These are phyloP conservation scores for Diprion similis DNA, from an alignment of 1,140 invertebrate genomes.

Conservation along the genomic window DNA sequence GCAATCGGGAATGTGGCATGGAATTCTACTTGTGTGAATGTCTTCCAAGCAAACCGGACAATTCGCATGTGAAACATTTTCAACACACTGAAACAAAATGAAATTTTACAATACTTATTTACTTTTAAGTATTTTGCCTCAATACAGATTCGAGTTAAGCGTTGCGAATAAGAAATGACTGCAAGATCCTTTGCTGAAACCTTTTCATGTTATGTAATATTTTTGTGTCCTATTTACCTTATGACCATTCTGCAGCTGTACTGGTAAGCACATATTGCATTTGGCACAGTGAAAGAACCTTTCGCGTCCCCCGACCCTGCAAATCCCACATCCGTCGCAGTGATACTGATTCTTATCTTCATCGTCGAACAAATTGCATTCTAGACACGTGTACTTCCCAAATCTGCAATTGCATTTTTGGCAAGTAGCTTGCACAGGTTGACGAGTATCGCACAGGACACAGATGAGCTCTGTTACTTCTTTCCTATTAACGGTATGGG, in stretches of 20 bases:
- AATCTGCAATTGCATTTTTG: slow-evolving; percentile 77
- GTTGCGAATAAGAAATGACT: neutral
- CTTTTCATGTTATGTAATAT: neutral
- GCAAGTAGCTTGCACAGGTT: slow-evolving; percentile 80
- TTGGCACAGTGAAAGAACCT: slow-evolving; percentile 87
- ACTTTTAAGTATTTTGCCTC: neutral
- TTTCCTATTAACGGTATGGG: slow-evolving; percentile 82
- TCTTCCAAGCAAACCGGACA: slow-evolving; percentile 89
- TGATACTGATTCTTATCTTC: slow-evolving; percentile 89
- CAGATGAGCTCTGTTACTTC: slow-evolving; percentile 84
- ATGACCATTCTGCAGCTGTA: slow-evolving; percentile 79
- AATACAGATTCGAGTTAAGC: too few relatives aligned
- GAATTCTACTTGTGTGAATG: slow-evolving; percentile 87
- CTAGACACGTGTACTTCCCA: slow-evolving; percentile 86
- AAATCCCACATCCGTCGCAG: slow-evolving; percentile 87
- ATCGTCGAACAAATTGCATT: slow-evolving; percentile 90
- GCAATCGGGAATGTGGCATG: slow-evolving; percentile 85
- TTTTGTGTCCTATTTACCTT: slow-evolving; percentile 64
- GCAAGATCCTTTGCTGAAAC: neutral
- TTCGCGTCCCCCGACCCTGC: slow-evolving; percentile 83
- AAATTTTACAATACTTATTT: slow-evolving; percentile 27
- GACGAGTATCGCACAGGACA: slow-evolving; percentile 78
- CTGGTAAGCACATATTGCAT: slow-evolving; percentile 87
- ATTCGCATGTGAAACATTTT: slow-evolving; percentile 84
- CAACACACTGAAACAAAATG: slow-evolving; percentile 74